Conservation (phyloP, 2,797 vertebrate species). For the Rhinogobio ventralis region DNA sequence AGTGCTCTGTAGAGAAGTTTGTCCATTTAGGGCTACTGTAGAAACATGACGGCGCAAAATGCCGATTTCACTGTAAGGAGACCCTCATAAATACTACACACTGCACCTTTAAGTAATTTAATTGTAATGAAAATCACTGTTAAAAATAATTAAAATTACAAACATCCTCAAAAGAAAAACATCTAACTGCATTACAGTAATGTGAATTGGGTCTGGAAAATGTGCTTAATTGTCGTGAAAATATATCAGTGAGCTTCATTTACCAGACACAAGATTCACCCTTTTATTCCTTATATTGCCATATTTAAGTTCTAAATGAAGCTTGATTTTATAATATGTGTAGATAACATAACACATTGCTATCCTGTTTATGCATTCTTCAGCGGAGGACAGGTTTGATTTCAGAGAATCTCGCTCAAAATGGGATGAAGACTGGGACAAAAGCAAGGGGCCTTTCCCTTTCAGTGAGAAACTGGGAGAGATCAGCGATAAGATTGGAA, state of each 20-base stretch:
- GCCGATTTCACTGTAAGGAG: too few relatives aligned
- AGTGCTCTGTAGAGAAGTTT: too few relatives aligned
- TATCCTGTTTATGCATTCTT: constrained; percentile 16
- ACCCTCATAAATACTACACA: too few relatives aligned
- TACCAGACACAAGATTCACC: too few relatives aligned
- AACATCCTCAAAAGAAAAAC: constrained; percentile 8
- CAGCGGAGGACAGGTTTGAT: constrained; percentile 88
- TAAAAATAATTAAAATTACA: constrained; percentile 14
- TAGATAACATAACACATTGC: not conserved
- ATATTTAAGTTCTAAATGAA: not conserved
- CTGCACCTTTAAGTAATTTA: not conserved
- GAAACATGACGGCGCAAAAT: too few relatives aligned
- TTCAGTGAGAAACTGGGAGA: constrained; percentile 97
- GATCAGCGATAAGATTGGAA: constrained; percentile 97
- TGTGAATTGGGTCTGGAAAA: not conserved
- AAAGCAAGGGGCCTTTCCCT: constrained; percentile 88
- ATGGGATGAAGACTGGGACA: constrained; percentile 98
- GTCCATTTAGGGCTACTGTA: too few relatives aligned
- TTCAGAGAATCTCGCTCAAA: constrained; percentile 83
- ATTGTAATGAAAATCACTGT: constrained; percentile 9
- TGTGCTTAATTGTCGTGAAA: not conserved
- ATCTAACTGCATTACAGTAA: not conserved
- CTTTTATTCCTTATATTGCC: not conserved
- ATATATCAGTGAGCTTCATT: not conserved
- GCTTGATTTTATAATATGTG: not conserved